Conservation (phyloP, 2,888 invertebrate genomes). For the Lingula anatina region DNA sequence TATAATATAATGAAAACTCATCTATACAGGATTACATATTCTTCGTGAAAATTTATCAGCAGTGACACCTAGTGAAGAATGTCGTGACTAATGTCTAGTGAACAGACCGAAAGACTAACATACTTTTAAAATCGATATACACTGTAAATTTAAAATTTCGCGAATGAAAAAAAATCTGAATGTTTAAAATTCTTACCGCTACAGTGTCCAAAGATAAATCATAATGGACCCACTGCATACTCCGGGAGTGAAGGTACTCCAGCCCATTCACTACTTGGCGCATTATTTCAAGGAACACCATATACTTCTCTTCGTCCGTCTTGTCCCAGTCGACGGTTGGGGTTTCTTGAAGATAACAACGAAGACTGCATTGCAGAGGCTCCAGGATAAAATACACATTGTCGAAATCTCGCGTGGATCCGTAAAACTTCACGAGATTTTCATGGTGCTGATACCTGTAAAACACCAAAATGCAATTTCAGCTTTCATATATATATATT, state of each 20-base stretch:
- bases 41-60: too few species aligned
- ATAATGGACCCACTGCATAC: slow-evolving; percentile 20
- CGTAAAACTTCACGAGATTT: slow-evolving; percentile 9
- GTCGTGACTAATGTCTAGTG: too few species aligned
- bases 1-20: too few species aligned
- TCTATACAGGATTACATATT: too few species aligned
- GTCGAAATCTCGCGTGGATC: slow-evolving; percentile 4
- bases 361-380: slow-evolving; percentile 15
- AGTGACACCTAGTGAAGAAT: too few species aligned
- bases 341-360: slow-evolving; percentile 10
- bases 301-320: slow-evolving; percentile 12
- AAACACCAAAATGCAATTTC: neutral
- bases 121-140: too few species aligned
- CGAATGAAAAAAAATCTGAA: too few species aligned
- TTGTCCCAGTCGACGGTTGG: slow-evolving; percentile 4
- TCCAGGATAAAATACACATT: slow-evolving; percentile 12
- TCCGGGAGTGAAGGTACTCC: slow-evolving; percentile 21
- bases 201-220: slow-evolving; percentile 28
- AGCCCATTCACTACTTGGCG: slow-evolving; percentile 19
- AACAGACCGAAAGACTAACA: too few species aligned
- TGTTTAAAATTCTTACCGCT: slow-evolving; percentile 16
- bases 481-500: too few species aligned
- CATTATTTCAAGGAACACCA: slow-evolving; percentile 12
- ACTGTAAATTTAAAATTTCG: too few species aligned
- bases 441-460: neutral